Base-by-base conservation (phyloP, 2,797 vertebrate genomes). In the Ctenopoma kingsleyae region DNA sequence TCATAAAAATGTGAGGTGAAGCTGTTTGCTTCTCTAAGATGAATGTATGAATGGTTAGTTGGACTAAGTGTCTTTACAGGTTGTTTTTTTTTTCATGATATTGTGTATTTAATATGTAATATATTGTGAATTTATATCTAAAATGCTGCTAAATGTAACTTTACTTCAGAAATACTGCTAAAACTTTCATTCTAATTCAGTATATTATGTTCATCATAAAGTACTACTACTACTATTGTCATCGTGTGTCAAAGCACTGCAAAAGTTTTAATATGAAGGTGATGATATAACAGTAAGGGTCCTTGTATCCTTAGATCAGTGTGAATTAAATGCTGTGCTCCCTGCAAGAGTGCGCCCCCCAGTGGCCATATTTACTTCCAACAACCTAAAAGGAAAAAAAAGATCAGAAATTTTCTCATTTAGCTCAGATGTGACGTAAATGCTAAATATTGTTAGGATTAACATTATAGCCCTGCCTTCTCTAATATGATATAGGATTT, bases 301-400 rank as follows among this genome's bases (percentile, higher is more conserved):
- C 5, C 27, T 30, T 30, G 27, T 30, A 20, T 38, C 27, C 17
- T 46, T 30, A 4, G 40, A 19, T 25, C 15, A n/a, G 19, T 27
- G 15, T 13, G 9, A 3, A 16, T 10, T 23, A 6, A 7, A 56
- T 5, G 30, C 48, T 59, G 17, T 20, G n/a, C 12, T 78, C 20
- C 51, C 77, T 74, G 77, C 32, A 56, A 4, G 13, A 67, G 54
- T 50, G 61, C 68, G 23, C 60, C 85, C 71, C 50, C 78, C 5
- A 60, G 83, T 80, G 87, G 78, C 8, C 20, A 25, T 4, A 3
- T 32, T 3, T 5, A 10, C 59, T 5, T 9, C 0, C 23, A 35
- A 32, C 30, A 50, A 10, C 3, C 9, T 13, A 11, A 0, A 22
- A 38, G 23, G 3, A 17, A 23, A 49, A 54, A 32, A 8, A 1